Evolutionary conservation across 1,140 invertebrate genomes (phyloP).

Genomic region (Bombyx mori): ASM3026992v2 NC_085109.1:13316501-13317000

Average conservation of each 20-base stretch:
- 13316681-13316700: background rate
- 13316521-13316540: background rate
- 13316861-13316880: conserved; percentile 41
- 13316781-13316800: conserved; percentile 24
- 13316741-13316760: conserved; percentile 4
- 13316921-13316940: conserved; percentile 10
- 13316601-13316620: no score
- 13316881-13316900: conserved; percentile 32
- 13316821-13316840: conserved; percentile 41
- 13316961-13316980: background rate
- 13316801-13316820: conserved; percentile 7
- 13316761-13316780: conserved; percentile 25
- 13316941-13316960: conserved; percentile 5
- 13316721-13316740: no score
- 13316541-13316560: no score
- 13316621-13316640: no score
- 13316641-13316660: background rate
- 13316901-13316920: conserved; percentile 27
- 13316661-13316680: background rate
- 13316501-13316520: no score
- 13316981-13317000: conserved; percentile 2
- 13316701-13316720: background rate
- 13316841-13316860: conserved; percentile 35
- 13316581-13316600: no score
- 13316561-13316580: no score